Evolutionary conservation across 2,113 vertebrate species (phyloP).

Genomic region (Ia io): DNA sequence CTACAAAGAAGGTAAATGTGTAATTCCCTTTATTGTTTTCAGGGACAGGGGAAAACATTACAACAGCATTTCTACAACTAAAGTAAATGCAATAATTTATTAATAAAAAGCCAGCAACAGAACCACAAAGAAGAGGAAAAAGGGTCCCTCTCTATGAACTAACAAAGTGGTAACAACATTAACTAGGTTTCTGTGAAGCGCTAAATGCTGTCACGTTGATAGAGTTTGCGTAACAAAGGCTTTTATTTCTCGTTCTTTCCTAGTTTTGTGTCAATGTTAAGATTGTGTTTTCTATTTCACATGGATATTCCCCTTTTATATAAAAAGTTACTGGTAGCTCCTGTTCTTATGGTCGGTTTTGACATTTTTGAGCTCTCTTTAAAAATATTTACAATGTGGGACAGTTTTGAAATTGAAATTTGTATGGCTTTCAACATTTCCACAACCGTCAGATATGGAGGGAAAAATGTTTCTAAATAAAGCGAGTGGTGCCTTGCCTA

Average conservation of each 20-base stretch:
- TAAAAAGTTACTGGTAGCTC: constrained; percentile 46
- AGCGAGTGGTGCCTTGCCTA: background rate
- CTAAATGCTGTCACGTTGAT: constrained; percentile 17
- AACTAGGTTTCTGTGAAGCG: constrained; percentile 16
- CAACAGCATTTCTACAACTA: background rate
- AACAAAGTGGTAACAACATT: constrained; percentile 37
- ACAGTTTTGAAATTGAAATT: constrained; percentile 55
- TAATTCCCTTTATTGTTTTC: background rate
- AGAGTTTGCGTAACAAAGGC: constrained; percentile 34
- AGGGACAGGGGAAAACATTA: background rate
- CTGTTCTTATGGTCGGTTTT: constrained; percentile 44
- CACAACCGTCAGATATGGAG: background rate
- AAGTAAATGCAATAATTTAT: background rate
- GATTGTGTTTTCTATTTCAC: constrained; percentile 59
- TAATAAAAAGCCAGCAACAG: background rate
- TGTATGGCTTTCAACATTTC: constrained; percentile 23
- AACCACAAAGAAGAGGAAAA: background rate
- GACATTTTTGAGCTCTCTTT: constrained; percentile 64
- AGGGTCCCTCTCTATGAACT: constrained; percentile 26
- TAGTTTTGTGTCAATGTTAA: constrained; percentile 47
- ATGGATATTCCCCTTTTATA: constrained; percentile 54
- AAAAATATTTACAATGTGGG: constrained; percentile 48
- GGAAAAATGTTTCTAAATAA: background rate
- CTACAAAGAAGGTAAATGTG: constrained; percentile 21
- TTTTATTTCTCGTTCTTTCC: constrained; percentile 62